Percentiles rank a stretch among this genome's conserved stretches.
Evolutionary conservation across 2,113 vertebrate genomes (phyloP).

Genomic region (Nibea coibor): DNA sequence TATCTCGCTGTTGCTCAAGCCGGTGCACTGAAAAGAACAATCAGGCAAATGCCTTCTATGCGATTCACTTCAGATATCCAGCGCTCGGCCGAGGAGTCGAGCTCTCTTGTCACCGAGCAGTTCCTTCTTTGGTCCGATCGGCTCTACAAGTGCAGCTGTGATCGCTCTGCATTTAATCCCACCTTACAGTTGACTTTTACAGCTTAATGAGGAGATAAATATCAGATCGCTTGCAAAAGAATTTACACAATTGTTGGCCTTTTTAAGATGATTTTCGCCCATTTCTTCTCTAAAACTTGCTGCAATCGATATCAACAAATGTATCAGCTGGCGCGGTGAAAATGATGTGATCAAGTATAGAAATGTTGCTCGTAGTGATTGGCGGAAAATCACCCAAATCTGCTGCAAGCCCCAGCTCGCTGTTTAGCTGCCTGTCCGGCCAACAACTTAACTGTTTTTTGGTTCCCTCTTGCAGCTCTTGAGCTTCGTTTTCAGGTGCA

Average conservation of each 20-base stretch:
- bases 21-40: slow-evolving; percentile 80
- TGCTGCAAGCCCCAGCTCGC: background rate
- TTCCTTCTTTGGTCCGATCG: slow-evolving; percentile 74
- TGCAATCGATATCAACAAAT: background rate
- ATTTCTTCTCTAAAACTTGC: background rate
- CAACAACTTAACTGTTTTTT: background rate
- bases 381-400: background rate
- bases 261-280: background rate
- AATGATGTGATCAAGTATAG: background rate
- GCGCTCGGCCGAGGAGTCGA: slow-evolving; percentile 19
- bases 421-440: background rate
- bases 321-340: background rate
- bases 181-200: slow-evolving; percentile 5
- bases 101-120: slow-evolving; percentile 61
- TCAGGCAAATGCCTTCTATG: slow-evolving; percentile 79
- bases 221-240: background rate
- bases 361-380: background rate
- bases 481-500: background rate
- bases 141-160: slow-evolving; percentile 24
- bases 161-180: slow-evolving; percentile 33
- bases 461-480: background rate
- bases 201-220: background rate
- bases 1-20: slow-evolving; percentile 78
- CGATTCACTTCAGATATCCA: slow-evolving; percentile 67
- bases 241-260: background rate